Percentiles rank a stretch among this genome's conserved stretches.
Evolutionary conservation across 2,888 invertebrate species (phyloP).

Genomic region (Caenorhabditis becei): DNA sequence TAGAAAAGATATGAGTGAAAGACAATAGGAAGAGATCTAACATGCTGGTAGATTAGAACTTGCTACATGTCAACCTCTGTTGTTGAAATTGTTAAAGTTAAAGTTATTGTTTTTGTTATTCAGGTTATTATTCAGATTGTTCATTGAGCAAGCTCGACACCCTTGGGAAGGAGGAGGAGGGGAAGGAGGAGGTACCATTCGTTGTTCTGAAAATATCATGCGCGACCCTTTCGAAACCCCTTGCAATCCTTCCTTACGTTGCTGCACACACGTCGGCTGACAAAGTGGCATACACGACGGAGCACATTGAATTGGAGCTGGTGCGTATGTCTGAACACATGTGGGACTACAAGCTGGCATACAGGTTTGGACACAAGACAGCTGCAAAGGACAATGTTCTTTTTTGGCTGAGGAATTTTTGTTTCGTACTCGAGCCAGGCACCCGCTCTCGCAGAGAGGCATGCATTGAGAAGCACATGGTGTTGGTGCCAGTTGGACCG

Average conservation of each 20-base stretch:
- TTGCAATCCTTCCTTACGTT: slow-evolving; percentile 50
- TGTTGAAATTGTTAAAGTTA: slow-evolving; percentile 12
- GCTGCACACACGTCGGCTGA: slow-evolving; percentile 66
- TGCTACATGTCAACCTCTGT: slow-evolving; percentile 1
- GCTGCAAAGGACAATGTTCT: slow-evolving; percentile 25
- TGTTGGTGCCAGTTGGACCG: slow-evolving; percentile 66
- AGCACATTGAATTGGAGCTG: slow-evolving; percentile 60
- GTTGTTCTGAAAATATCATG: slow-evolving; percentile 49
- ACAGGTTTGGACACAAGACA: slow-evolving; percentile 65
- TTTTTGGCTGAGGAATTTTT: not conserved
- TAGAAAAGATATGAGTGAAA: not conserved
- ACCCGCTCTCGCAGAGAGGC: slow-evolving; percentile 63
- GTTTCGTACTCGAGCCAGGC: slow-evolving; percentile 54
- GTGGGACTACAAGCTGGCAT: slow-evolving; percentile 73
- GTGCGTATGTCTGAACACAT: slow-evolving; percentile 61
- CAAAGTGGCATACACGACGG: slow-evolving; percentile 68
- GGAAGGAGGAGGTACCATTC: slow-evolving; percentile 27
- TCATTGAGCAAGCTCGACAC: slow-evolving; percentile 47
- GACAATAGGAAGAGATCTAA: no score
- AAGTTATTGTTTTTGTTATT: slow-evolving; percentile 11
- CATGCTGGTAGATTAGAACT: not conserved
- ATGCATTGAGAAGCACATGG: slow-evolving; percentile 66
- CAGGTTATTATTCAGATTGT: not conserved
- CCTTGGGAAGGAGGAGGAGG: slow-evolving; percentile 35
- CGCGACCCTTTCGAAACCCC: slow-evolving; percentile 22